Conservation (phyloP, 2,888 invertebrate genomes). For the Tipula helvola region DNA sequence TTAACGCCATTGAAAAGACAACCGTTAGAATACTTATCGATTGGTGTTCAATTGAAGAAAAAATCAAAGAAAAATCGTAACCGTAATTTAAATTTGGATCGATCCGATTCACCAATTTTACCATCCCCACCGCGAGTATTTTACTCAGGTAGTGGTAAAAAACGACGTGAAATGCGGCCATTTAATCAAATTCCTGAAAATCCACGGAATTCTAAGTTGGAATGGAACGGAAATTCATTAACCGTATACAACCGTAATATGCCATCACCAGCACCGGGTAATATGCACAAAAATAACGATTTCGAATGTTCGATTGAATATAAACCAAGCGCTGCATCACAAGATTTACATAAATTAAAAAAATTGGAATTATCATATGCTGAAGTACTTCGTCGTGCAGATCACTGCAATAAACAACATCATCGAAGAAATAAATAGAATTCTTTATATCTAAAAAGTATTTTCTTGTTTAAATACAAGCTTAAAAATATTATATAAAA, state of each 20-base stretch:
- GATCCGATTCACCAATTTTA: constrained; percentile 56
- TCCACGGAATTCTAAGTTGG: constrained; percentile 19
- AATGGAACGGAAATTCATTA: constrained; percentile 60
- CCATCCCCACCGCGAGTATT: constrained; percentile 53
- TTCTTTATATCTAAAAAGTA: not conserved
- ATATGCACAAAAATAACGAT: constrained; percentile 40
- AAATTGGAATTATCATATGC: constrained; percentile 75
- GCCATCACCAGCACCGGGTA: constrained; percentile 43
- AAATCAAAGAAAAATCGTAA: constrained; percentile 50
- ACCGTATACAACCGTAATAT: constrained; percentile 50
- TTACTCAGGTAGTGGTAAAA: constrained; percentile 43
- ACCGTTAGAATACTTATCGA: constrained; percentile 61
- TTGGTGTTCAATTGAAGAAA: constrained; percentile 53
- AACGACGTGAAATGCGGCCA: constrained; percentile 43
- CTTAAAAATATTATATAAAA: not conserved
- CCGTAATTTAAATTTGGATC: constrained; percentile 41
- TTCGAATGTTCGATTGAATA: constrained; percentile 33
- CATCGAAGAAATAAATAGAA: not conserved
- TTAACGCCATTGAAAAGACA: constrained; percentile 56
- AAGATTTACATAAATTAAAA: constrained; percentile 69
- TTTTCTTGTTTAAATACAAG: not conserved
- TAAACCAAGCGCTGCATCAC: constrained; percentile 61
- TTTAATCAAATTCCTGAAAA: constrained; percentile 31
- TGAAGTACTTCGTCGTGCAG: constrained; percentile 60
- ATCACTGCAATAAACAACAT: constrained; percentile 22